phyloP scores from a whole-genome alignment of 2,113 vertebrate species.

The Peromyscus maniculatus region DNA sequence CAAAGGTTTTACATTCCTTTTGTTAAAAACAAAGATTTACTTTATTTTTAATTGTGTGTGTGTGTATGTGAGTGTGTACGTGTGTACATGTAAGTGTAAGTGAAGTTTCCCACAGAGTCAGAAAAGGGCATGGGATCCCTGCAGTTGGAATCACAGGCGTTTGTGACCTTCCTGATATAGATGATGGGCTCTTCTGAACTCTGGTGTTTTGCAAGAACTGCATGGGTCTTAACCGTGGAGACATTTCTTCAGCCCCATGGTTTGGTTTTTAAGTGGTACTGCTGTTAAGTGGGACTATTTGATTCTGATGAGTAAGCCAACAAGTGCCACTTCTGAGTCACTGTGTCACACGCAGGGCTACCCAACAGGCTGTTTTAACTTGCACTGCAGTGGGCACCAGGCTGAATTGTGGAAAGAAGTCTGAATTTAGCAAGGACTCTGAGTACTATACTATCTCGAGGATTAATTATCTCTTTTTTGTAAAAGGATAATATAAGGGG shows the following conservation, averaged over 20 bases:
- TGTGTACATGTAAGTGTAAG: not conserved
- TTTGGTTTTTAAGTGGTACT: not conserved
- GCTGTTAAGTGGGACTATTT: not conserved
- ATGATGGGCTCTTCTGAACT: not conserved
- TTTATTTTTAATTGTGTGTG: not conserved
- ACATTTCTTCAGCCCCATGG: not conserved
- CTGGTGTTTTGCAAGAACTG: too few relatives aligned
- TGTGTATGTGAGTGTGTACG: not conserved
- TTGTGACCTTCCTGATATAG: not conserved
- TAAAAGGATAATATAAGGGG: conserved; percentile 36
- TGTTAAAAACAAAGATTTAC: not conserved
- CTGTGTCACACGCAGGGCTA: not conserved
- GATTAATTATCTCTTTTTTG: not conserved
- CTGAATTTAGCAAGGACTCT: not conserved
- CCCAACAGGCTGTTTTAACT: not conserved
- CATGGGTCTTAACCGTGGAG: not conserved
- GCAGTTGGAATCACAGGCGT: not conserved
- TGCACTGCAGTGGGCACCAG: not conserved
- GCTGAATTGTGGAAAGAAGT: not conserved
- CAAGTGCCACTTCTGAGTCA: not conserved
- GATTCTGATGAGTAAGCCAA: not conserved
- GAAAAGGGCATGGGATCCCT: not conserved
- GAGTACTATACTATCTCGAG: not conserved
- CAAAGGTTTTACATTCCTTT: not conserved
- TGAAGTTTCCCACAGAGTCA: not conserved